Evolutionary conservation across 2,888 invertebrate species (phyloP).

Genomic region (Dascillus cervinus): DNA sequence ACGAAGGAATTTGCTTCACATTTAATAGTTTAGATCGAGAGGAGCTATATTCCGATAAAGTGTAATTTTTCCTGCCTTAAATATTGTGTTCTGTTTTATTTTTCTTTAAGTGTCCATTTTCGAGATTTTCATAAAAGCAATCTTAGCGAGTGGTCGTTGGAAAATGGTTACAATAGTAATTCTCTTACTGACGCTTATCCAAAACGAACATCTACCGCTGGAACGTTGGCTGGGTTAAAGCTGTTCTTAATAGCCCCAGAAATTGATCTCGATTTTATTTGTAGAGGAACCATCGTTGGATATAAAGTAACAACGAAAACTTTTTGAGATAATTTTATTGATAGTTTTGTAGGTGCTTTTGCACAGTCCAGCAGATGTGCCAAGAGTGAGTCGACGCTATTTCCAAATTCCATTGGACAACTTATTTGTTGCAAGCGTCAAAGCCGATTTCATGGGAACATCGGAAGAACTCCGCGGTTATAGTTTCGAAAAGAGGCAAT

Average conservation of each 20-base stretch:
- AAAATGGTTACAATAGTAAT: slow-evolving; percentile 51
- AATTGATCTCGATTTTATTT: slow-evolving; percentile 59
- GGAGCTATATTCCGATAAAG: slow-evolving; percentile 49
- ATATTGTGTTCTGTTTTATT: background rate
- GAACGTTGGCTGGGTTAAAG: slow-evolving; percentile 58
- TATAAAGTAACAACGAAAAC: background rate
- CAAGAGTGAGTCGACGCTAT: slow-evolving; percentile 22
- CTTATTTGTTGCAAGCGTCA: slow-evolving; percentile 20
- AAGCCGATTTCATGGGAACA: slow-evolving; percentile 24
- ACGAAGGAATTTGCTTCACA: slow-evolving; percentile 64
- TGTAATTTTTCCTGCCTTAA: slow-evolving; percentile 35
- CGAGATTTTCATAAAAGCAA: background rate
- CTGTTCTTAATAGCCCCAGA: slow-evolving; percentile 52
- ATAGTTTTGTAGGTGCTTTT: slow-evolving; percentile 23
- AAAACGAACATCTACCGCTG: slow-evolving; percentile 58
- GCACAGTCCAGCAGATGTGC: slow-evolving; percentile 31
- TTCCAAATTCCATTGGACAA: slow-evolving; percentile 23
- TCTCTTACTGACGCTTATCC: slow-evolving; percentile 56
- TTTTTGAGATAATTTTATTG: background rate
- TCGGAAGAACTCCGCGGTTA: slow-evolving; percentile 21
- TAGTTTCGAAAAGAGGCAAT: slow-evolving; percentile 20
- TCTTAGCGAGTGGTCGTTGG: slow-evolving; percentile 52
- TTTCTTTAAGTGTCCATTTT: slow-evolving; percentile 2
- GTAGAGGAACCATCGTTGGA: slow-evolving; percentile 26
- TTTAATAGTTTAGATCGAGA: slow-evolving; percentile 56